Conservation (phyloP, 2,888 invertebrate species). For the Campoplex nolae region DNA sequence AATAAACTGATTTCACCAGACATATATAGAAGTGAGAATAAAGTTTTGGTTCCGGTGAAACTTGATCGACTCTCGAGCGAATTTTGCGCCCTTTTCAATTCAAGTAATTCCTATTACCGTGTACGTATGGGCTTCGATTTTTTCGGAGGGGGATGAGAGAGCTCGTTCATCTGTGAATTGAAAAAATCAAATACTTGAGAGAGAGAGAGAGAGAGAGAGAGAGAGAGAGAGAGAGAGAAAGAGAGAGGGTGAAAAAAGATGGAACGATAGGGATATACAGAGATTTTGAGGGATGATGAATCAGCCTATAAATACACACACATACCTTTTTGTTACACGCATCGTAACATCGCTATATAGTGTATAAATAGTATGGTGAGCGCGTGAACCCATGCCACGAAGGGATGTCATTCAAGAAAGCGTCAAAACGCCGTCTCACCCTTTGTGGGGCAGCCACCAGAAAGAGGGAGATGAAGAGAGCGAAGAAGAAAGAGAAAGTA, state of each 20-base stretch:
- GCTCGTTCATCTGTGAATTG: conserved; percentile 58
- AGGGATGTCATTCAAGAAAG: conserved; percentile 69
- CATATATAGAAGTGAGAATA: conserved; percentile 26
- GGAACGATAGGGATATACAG: conserved; percentile 35
- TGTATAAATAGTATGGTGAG: conserved; percentile 53
- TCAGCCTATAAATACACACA: conserved; percentile 71
- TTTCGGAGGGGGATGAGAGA: conserved; percentile 20
- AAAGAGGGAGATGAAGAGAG: conserved; percentile 44
- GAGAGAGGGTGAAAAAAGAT: not conserved
- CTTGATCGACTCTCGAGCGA: conserved; percentile 48
- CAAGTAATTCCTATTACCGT: conserved; percentile 67
- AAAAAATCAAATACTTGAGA: conserved; percentile 43
- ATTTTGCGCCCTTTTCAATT: conserved; percentile 49
- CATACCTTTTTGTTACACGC: conserved; percentile 50
- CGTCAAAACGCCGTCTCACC: conserved; percentile 70
- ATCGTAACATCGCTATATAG: conserved; percentile 40
- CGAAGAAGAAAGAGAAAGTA: conserved; percentile 25
- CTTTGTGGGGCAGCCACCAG: conserved; percentile 54
- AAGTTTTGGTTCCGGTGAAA: conserved; percentile 41
- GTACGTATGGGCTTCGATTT: conserved; percentile 45
- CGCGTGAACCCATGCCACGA: conserved; percentile 51
- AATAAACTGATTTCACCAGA: conserved; percentile 48
- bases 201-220: conserved; percentile 6
- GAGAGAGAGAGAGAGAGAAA: conserved; percentile 37
- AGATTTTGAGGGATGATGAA: conserved; percentile 76